Evolutionary conservation across 2,113 vertebrate genomes (phyloP), one percentile per base, ranked within the genome.

Genomic region (Corythornis madagascariensis): DNA sequence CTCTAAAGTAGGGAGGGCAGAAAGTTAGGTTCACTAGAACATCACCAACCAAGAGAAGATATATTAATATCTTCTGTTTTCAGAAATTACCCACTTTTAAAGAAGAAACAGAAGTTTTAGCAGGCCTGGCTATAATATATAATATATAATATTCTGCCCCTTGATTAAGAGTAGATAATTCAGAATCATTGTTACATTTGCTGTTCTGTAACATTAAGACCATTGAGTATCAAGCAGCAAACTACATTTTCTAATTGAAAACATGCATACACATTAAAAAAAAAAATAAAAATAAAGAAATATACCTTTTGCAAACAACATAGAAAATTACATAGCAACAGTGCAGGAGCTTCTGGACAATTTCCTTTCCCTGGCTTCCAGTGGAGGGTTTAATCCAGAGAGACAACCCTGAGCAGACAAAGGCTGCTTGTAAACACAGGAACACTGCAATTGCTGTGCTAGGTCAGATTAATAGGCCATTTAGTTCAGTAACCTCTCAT

Each of bases 401-500:
- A 87, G 91, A 93, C 75, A 93, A 64, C 35, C 40, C 75, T 87
- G 64, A 77, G 78, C 78, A 93, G 87, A 93, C 94, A 93, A 95
- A 95, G 94, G 72, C 79, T 15, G 8, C 72, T 95, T 92, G 88
- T 90, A 94, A 95, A 94, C 83, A 93, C 3, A 74, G 86, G 56
- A 92, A 83, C 63, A 94, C 70, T 90, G 78, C 81, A 94, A 94
- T 89, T 91, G 87, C 87, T 92, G 90, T 92, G 88, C 71, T 85
- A 64, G 81, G 90, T 94, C 84, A 93, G 90, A 94, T 94, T 93
- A 95, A 85, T 89, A 90, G 92, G 74, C 92, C 82, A 86, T 92
- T 94, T 96, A 96, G 92, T 79, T 94, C 94, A 86, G 87, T 83
- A 95, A 93, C 92, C 89, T 93, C 91, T 94, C 86, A 88, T 93